Evolutionary conservation across 2,888 invertebrate genomes (phyloP).

Genomic region (Thymelicus acteon): DNA sequence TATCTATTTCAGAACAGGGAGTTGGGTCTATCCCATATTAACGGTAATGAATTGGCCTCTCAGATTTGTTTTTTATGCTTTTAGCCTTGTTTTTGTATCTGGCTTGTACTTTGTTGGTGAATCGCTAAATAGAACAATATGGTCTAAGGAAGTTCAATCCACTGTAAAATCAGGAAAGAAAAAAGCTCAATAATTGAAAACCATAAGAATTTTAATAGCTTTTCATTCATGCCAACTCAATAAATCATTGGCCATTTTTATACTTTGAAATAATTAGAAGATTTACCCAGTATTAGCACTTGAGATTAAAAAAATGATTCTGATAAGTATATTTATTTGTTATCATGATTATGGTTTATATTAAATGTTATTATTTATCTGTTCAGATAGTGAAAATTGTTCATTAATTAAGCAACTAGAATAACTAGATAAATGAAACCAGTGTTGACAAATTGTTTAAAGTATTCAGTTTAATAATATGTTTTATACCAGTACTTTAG

Average conservation of each 20-base stretch:
- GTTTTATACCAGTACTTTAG: no score
- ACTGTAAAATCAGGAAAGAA: conserved; percentile 78
- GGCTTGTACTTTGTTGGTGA: conserved; percentile 90
- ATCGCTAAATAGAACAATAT: conserved; percentile 87
- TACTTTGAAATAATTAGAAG: not conserved
- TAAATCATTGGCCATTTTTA: conserved; percentile 13
- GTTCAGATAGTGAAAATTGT: not conserved
- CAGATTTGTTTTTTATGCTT: conserved; percentile 89
- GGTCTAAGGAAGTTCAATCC: conserved; percentile 88
- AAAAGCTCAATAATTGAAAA: conserved; percentile 69
- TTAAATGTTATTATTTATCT: not conserved
- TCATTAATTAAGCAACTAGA: not conserved
- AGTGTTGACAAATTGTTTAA: not conserved
- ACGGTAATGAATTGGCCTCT: conserved; percentile 90
- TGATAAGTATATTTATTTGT: not conserved
- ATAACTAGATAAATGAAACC: not conserved
- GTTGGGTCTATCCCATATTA: conserved; percentile 97
- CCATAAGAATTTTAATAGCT: conserved; percentile 21
- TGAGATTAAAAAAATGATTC: not conserved
- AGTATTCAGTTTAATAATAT: no score
- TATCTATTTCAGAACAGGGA: conserved; percentile 89
- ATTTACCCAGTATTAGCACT: not conserved
- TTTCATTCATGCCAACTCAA: conserved; percentile 18
- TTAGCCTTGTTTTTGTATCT: conserved; percentile 85
- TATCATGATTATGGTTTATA: not conserved